Evolutionary conservation across 2,888 invertebrate species (phyloP), one percentile per base, ranked within the genome.

Genomic region (Beris chalybata): DNA sequence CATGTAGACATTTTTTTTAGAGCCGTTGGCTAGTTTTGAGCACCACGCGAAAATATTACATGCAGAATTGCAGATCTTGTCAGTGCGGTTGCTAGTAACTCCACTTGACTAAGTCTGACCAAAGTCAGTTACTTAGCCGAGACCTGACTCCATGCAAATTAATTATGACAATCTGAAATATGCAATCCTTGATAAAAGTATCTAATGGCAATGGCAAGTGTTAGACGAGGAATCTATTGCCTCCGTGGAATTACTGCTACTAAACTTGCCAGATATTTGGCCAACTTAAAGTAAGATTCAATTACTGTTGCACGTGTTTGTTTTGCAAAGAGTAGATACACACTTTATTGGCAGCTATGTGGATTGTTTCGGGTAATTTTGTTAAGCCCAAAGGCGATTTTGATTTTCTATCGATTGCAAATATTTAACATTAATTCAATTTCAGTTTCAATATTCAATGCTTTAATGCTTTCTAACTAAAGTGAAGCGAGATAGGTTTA

Each of bases 141-240:
- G 54, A 47, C 65, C 38, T 65, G 56, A 29, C 31, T 29, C 55
- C 48, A 56, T 57, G 65, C 9, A 65, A 66, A 66, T 66, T 66
- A 54, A 66, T 66, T 61, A 66, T 66, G 66, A 66, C 61, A 61
- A 53, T 56, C 29, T 38, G 9, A 38, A 38, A 38, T 38, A 38
- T 38, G 9, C 38, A 7, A 7, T 9, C 38, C n/a, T 53, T 67
- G 56, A 55, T 63, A 58, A 67, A 63, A 55, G 48, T 63, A 56
- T 47, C 54, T 63, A 54, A 63, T 67, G 63, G 43, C 66, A 54
- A 63, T 67, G 63, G 43, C 66, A 67, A 67, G 63, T 57, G 63
- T 31, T 52, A 50, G 57, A 64, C 63, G 56, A 64, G 53, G 30
- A 52, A 58, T 31, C 45, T 48, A 48, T 48, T n/a, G 48, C 48